Evolutionary conservation across 2,113 vertebrate species (phyloP).

Genomic region (Sturnira hondurensis): DNA sequence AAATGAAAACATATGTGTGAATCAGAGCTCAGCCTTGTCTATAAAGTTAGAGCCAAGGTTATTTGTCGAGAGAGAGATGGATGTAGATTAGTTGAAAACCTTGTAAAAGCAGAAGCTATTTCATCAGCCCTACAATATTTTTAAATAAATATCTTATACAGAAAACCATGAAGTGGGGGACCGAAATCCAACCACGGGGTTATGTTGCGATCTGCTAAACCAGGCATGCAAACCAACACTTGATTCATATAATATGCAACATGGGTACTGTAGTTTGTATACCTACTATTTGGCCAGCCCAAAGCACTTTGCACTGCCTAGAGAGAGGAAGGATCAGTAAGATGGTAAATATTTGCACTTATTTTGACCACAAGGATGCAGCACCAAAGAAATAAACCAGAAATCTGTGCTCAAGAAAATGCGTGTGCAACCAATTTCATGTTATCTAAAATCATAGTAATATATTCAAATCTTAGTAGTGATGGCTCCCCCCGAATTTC

Average conservation of each 20-base stretch:
- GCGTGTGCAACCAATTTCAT: neutral
- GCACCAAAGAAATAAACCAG: neutral
- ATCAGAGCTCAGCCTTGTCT: neutral
- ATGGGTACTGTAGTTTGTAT: neutral
- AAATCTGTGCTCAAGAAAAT: neutral
- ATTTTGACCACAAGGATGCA: neutral
- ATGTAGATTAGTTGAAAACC: neutral
- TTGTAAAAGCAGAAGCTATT: neutral
- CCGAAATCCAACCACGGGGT: neutral
- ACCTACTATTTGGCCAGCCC: neutral
- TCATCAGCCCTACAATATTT: neutral
- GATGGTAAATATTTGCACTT: neutral
- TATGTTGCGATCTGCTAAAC: neutral
- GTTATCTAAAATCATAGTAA: conserved; percentile 1
- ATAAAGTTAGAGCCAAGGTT: neutral
- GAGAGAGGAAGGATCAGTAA: neutral
- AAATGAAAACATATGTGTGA: neutral
- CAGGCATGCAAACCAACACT: neutral
- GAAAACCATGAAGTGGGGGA: neutral
- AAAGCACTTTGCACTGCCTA: neutral
- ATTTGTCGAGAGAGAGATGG: neutral
- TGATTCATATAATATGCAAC: neutral
- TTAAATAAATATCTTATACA: neutral
- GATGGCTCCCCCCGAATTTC: neutral
- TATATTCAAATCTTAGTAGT: neutral